Evolutionary conservation across 2,113 vertebrate species (phyloP), one percentile per base, ranked within the genome.

Genomic region (Vicugna pacos): DNA sequence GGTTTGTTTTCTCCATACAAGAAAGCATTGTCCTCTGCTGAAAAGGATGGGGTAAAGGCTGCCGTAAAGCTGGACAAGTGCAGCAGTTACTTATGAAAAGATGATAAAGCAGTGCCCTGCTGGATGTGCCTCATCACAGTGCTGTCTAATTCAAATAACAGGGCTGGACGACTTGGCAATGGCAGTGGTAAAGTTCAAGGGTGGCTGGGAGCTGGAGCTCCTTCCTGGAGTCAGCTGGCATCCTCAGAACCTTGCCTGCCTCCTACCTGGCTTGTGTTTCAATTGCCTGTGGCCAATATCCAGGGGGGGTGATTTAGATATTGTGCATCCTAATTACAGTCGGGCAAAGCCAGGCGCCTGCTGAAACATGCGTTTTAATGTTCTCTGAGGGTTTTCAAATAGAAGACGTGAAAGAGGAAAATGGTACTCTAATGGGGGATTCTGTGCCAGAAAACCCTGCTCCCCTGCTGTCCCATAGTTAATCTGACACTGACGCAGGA

Each of bases 321-420:
- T 62, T 77, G 76, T 89, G 52, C 70, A 76, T 93, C 87, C 87
- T 95, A 96, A 96, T 95, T 97, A 90, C 92, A 92, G 79, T 67
- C 48, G 62, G 93, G 62, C 87, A 97, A 94, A 97, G 72, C 80
- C 82, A 95, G 86, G 65, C 2, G 3, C 94, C 89, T 97, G 93
- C 75, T 96, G 93, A 83, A 96, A 52, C 26, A 85, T 70, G 73
- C 70, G 64, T 92, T 94, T 93, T 94, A 96, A 85, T 97, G 56
- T 79, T 96, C 96, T 97, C 97, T 62, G 93, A 95, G 65, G 96
- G 30, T 89, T 97, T 98, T 96, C 79, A 95, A 96, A 95, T 81
- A 91, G 95, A 92, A 96, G 87, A 86, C 4, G 54, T 60, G 89
- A 96, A 89, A 97, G 76, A 91, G 92, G 94, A 91, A 96, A 96